Conservation (phyloP, 2,888 invertebrate genomes). For the Pollenia griseotomentosa region DNA sequence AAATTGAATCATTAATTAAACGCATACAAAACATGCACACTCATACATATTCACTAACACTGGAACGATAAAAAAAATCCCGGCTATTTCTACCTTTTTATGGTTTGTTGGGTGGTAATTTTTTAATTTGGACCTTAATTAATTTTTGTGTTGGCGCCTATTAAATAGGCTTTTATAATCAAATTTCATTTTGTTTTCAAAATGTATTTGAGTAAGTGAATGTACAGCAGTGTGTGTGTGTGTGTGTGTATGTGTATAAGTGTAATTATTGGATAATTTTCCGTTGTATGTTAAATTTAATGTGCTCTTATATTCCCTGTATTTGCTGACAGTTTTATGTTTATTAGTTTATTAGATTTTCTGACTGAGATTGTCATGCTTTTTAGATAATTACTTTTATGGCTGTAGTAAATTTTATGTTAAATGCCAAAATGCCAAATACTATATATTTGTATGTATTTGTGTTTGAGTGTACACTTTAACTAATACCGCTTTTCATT, state of each 20-base stretch:
- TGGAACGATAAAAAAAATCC: constrained; percentile 16
- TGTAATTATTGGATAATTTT: constrained; percentile 31
- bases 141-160: constrained; percentile 63
- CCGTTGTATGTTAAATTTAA: not conserved
- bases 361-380: constrained; percentile 50
- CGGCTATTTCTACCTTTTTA: not conserved
- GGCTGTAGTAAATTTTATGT: constrained; percentile 31
- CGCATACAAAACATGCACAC: constrained; percentile 15
- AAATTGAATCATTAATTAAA: constrained; percentile 69
- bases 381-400: constrained; percentile 62
- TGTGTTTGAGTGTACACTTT: not conserved
- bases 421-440: constrained; percentile 3
- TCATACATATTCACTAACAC: not conserved
- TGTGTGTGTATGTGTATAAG: not conserved
- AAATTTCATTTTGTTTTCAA: constrained; percentile 47
- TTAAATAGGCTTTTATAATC: constrained; percentile 59
- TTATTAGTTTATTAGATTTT: constrained; percentile 62
- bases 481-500: constrained; percentile 1
- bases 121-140: constrained; percentile 55
- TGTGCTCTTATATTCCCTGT: not conserved
- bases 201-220: too few relatives aligned
- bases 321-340: constrained; percentile 53
- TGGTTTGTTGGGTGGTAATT: not conserved
- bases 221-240: not conserved
- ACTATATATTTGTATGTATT: not conserved